Evolutionary conservation across 2,888 invertebrate species (phyloP).

Genomic region (Hyposoter dolosus): DNA sequence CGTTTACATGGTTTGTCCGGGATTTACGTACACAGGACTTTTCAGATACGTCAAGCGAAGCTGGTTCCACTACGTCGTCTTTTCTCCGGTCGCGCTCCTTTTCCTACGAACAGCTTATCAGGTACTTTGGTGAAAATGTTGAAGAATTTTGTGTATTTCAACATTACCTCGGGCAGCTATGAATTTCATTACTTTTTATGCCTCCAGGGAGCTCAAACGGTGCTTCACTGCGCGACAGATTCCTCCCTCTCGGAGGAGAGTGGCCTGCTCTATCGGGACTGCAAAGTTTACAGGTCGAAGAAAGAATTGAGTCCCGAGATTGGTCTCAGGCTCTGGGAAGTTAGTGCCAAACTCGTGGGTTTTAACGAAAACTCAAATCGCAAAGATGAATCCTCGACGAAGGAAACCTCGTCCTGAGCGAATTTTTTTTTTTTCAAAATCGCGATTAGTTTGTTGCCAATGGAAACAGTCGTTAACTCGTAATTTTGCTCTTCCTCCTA

Average conservation of each 20-base stretch:
- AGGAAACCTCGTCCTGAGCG: slow-evolving; percentile 25
- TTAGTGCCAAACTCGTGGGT: slow-evolving; percentile 87
- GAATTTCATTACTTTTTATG: slow-evolving; percentile 17
- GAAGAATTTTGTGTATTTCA: not conserved
- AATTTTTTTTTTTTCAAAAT: not conserved
- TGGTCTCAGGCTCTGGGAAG: slow-evolving; percentile 89
- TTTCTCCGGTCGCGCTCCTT: slow-evolving; percentile 89
- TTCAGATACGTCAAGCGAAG: slow-evolving; percentile 88
- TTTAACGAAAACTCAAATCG: slow-evolving; percentile 65
- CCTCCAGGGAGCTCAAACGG: slow-evolving; percentile 92
- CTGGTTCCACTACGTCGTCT: slow-evolving; percentile 91
- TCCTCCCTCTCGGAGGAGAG: slow-evolving; percentile 87
- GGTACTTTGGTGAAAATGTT: slow-evolving; percentile 83
- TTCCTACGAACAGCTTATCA: slow-evolving; percentile 91
- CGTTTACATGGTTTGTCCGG: slow-evolving; percentile 91
- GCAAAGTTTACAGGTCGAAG: slow-evolving; percentile 88
- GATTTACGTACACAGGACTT: slow-evolving; percentile 92
- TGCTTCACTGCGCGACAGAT: slow-evolving; percentile 91
- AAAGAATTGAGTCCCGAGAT: slow-evolving; percentile 88
- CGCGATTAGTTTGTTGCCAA: not conserved
- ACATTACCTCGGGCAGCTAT: slow-evolving; percentile 14
- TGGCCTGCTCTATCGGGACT: slow-evolving; percentile 92
- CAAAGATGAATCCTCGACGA: not conserved
- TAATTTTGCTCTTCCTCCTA: not conserved
- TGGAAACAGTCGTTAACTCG: not conserved